These are phyloP conservation scores for Silvanus unidentatus DNA, from an alignment of 2,888 invertebrate species.

Conservation along the genomic window DNA sequence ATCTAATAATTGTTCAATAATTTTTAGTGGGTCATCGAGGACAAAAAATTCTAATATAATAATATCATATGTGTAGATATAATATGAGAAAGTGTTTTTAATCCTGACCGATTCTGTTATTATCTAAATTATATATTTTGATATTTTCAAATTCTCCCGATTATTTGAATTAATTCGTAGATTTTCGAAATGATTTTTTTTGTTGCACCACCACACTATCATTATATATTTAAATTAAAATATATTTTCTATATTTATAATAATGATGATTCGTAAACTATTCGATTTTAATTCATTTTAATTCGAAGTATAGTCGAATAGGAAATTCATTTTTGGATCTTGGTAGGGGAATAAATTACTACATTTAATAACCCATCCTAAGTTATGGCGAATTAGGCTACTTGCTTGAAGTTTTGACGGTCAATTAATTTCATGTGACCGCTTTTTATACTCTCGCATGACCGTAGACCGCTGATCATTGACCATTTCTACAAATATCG, in stretches of 20 bases:
- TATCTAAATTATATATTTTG: slow-evolving; percentile 41
- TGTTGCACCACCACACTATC: background rate
- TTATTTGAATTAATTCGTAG: slow-evolving; percentile 37
- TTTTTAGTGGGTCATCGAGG: slow-evolving; percentile 40
- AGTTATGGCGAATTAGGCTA: too few relatives aligned
- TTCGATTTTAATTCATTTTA: too few relatives aligned
- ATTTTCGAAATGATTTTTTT: slow-evolving; percentile 21
- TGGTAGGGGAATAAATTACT: background rate
- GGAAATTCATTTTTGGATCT: background rate
- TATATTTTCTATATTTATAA: too few relatives aligned
- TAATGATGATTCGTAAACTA: too few relatives aligned
- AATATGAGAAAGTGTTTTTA: slow-evolving; percentile 31
- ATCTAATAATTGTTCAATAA: slow-evolving; percentile 36
- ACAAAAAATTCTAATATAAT: slow-evolving; percentile 28
- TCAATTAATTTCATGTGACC: too few relatives aligned
- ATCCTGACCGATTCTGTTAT: slow-evolving; percentile 33
- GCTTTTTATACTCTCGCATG: too few relatives aligned
- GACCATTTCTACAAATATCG: slow-evolving; percentile 19
- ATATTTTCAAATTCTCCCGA: slow-evolving; percentile 33
- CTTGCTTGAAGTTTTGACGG: too few relatives aligned
- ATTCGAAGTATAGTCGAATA: too few relatives aligned
- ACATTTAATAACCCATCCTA: too few relatives aligned
- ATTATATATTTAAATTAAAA: too few relatives aligned
- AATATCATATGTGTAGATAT: slow-evolving; percentile 14
- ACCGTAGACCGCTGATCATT: slow-evolving; percentile 39